Base-by-base conservation (phyloP, 1,140 invertebrate species). In the Platyscapa corneri region DNA sequence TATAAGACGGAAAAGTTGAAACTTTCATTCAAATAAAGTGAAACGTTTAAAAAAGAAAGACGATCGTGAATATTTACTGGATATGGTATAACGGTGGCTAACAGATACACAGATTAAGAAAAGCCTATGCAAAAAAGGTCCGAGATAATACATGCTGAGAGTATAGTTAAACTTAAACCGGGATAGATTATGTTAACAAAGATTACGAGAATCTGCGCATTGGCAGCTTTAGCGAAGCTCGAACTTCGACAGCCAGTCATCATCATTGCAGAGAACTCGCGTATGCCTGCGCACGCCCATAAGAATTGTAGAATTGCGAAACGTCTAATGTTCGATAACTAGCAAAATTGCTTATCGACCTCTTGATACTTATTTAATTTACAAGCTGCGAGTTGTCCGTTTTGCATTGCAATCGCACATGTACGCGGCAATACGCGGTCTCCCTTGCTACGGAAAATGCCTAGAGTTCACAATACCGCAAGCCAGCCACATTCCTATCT, bases 281-380 rank as follows among this genome's bases (percentile, higher is more conserved):
- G 39, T 42, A 46, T n/a, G 16, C 30, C 12, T 34, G 30, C 75
- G 46, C 46, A 53, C 37, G 7, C 34, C 23, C 16, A 8, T 27
- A 34, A 46, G 12, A 7, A 46, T n/a, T n/a, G n/a, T n/a, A 3
- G 46, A 49, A 32, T 53, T 46, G 27, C 14, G 46, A n/a, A 53
- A 76, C 14, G 0, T 37, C 70, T 3, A 20, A 42, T 3, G 75
- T 53, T 46, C 53, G 53, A 76, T 76, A 76, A 76, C 53, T 76
- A 76, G 75, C 42, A 14, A 14, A 20, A 76, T 76, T 76, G 46
- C 75, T 34, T 46, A 74, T 74, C 70, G 37, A 74, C 37, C 37
- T 42, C 37, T 42, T 18, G 37, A 3, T 16, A 39, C 67, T 39
- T n/a, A 74, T 18, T 74, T 39, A 12, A 1, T 14, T 67, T 2